A percentile compares a stretch with the other conserved stretches of the same genome.
Evolutionary conservation across 2,888 invertebrate genomes (phyloP).

Genomic region (Bombylius major): DNA sequence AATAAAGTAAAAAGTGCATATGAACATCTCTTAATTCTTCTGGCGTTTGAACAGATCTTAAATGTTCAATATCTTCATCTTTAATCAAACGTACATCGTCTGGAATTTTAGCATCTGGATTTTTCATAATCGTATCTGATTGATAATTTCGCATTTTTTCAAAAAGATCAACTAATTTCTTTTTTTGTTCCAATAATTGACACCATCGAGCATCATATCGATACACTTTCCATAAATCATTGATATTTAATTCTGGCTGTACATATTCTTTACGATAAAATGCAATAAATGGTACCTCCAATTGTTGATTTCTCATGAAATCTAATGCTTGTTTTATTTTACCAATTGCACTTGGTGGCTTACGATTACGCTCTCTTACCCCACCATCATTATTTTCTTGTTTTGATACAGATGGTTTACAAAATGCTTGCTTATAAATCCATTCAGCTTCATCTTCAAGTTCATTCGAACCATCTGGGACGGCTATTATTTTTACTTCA

Average conservation of each 20-base stretch:
- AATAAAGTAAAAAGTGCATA: conserved; percentile 85
- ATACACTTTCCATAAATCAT: conserved; percentile 97
- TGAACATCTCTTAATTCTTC: conserved; percentile 91
- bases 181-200: conserved; percentile 72
- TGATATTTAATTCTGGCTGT: conserved; percentile 83
- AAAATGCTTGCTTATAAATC: conserved; percentile 93
- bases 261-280: conserved; percentile 98
- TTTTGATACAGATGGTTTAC: conserved; percentile 66
- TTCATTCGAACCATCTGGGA: conserved; percentile 73
- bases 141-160: conserved; percentile 90
- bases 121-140: conserved; percentile 63
- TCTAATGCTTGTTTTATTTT: conserved; percentile 91
- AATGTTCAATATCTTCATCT: conserved; percentile 71
- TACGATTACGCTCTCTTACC: conserved; percentile 42
- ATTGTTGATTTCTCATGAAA: conserved; percentile 87
- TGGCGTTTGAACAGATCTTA: conserved; percentile 64
- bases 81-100: conserved; percentile 70
- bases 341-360: conserved; percentile 59
- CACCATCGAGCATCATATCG: conserved; percentile 93
- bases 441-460: conserved; percentile 91
- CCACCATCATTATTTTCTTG: conserved; percentile 41
- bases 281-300: conserved; percentile 97
- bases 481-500: conserved; percentile 71
- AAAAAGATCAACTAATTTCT: conserved; percentile 66
- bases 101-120: conserved; percentile 72